phyloP scores from a whole-genome alignment of 2,888 invertebrate species.

The Pycnomerus fuliginosus region DNA sequence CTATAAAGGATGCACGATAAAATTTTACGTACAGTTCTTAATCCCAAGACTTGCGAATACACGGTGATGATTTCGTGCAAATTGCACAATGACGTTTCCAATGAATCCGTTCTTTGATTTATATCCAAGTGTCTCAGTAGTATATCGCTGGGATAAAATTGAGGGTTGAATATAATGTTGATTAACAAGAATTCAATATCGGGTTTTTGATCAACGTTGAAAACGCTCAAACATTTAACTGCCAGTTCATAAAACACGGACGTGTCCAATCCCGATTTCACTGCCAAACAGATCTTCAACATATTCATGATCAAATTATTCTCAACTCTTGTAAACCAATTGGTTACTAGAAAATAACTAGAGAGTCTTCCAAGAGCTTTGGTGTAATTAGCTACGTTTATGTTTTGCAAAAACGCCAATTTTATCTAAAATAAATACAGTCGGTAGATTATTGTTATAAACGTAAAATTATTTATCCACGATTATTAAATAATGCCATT shows the following conservation, averaged over 20 bases:
- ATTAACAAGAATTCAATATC: constrained; percentile 61
- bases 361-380: constrained; percentile 44
- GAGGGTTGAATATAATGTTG: constrained; percentile 61
- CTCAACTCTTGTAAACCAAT: constrained; percentile 67
- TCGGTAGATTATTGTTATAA: no score
- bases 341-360: constrained; percentile 53
- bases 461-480: no score
- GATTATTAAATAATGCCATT: no score
- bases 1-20: constrained; percentile 9
- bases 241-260: constrained; percentile 59
- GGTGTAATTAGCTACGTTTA: constrained; percentile 53
- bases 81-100: constrained; percentile 48
- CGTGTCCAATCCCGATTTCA: constrained; percentile 52
- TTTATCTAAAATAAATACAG: constrained; percentile 48
- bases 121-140: constrained; percentile 58
- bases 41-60: constrained; percentile 44
- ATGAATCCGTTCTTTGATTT: constrained; percentile 51
- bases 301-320: constrained; percentile 58
- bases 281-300: constrained; percentile 50
- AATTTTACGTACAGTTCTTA: constrained; percentile 31
- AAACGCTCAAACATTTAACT: constrained; percentile 62
- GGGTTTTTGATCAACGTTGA: constrained; percentile 59
- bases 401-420: constrained; percentile 48
- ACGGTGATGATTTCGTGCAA: constrained; percentile 44
- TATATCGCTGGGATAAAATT: constrained; percentile 61